Evolutionary conservation across 2,797 vertebrate species (phyloP), one percentile per base, ranked within the genome.

Genomic region (Acestrorhynchus altus): DNA sequence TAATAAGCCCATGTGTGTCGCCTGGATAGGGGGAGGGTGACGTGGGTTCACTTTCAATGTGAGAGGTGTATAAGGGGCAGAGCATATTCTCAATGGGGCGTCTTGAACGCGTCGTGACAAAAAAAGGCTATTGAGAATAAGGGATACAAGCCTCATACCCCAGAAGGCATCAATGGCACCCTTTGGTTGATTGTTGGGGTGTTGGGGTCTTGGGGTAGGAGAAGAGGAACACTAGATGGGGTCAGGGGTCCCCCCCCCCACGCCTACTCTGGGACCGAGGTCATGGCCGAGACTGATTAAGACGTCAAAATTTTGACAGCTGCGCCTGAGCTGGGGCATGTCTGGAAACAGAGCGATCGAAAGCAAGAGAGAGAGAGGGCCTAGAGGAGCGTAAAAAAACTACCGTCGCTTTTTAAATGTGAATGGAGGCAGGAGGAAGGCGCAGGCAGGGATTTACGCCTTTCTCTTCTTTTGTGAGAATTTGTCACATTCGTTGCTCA

Each of bases 251-350:
- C 90, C 81, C 86, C 1, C 13, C 88, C 91, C 91, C 89, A 91
- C 94, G 92, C 67, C 59, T 61, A 49, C 47, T 11, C 64, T 75
- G 79, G 87, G 90, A 86, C 86, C 86, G 56, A 91, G 94, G 96
- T 97, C 96, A 95, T 87, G 94, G 90, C 86, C 90, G 91, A 92
- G 92, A 92, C 92, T 96, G 96, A 98, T 98, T 94, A 96, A 98
- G 96, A 96, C 92, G 93, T 98, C 96, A 94, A 94, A 93, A 86
- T 91, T 94, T 94, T 95, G 95, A 98, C 96, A 97, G 97, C 93
- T 93, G 92, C 65, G 83, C 87, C 88, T 85, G 94, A 91, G 92
- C 66, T 91, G 91, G 86, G 77, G 89, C 85, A 90, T 92, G 88
- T 83, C 90, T 88, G 90, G 91, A 89, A 89, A 88, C 54, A 80